Evolutionary conservation across 1,140 invertebrate genomes (phyloP).

Genomic region (Penaeus indicus): DNA sequence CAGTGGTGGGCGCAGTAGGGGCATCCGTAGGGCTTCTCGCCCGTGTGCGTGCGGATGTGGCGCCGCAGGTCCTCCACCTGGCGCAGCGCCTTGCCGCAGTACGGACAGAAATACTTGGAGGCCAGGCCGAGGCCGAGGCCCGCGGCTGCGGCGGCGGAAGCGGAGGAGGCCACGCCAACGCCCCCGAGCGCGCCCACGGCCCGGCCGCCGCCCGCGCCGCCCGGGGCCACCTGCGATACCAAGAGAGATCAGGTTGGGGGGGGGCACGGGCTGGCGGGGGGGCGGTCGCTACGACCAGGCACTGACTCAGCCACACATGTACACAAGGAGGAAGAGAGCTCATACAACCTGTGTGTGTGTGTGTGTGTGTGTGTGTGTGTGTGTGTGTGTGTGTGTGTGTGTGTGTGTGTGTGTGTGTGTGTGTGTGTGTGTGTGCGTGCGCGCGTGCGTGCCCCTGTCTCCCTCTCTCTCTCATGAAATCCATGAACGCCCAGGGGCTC

Average conservation of each 20-base stretch:
- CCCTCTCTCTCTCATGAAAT: too few relatives aligned
- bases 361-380: too few relatives aligned
- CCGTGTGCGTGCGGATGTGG: slow-evolving; percentile 49
- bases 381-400: too few relatives aligned
- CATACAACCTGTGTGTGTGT: too few relatives aligned
- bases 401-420: too few relatives aligned
- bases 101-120: slow-evolving; percentile 40
- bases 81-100: slow-evolving; percentile 46
- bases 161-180: background rate
- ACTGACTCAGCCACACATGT: too few relatives aligned
- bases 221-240: slow-evolving; percentile 52
- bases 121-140: background rate
- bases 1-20: slow-evolving; percentile 45
- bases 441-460: too few relatives aligned
- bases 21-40: slow-evolving; percentile 51
- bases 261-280: background rate
- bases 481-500: too few relatives aligned
- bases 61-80: slow-evolving; percentile 41
- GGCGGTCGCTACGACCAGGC: too few relatives aligned
- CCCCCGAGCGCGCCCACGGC: background rate
- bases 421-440: too few relatives aligned
- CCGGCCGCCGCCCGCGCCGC: background rate
- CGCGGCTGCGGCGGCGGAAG: background rate
- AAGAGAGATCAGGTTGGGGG: slow-evolving; percentile 44
- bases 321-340: too few relatives aligned